Conservation (phyloP, 1,140 invertebrate genomes). For the Portunus trituberculatus region DNA sequence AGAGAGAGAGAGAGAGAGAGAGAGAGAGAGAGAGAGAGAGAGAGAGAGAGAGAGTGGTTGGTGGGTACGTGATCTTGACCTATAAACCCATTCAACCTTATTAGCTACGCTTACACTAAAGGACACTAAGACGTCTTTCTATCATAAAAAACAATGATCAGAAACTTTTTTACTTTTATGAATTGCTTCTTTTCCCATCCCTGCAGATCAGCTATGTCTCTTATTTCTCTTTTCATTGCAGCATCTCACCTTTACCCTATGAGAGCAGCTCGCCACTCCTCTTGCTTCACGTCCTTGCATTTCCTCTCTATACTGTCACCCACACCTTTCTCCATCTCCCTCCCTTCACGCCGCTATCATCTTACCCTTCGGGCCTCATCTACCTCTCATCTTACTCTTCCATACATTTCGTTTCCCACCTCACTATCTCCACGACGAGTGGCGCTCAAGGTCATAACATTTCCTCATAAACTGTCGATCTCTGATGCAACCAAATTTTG, state of each 20-base stretch:
- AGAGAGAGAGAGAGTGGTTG: not conserved
- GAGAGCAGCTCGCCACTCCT: no score
- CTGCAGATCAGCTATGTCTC: no score
- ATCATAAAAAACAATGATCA: no score
- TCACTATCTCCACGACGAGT: no score
- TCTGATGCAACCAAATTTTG: slow-evolving; percentile 40
- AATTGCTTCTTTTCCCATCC: not conserved
- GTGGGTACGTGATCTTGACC: not conserved
- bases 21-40: slow-evolving; percentile 29
- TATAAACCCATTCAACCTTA: not conserved
- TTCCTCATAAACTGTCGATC: slow-evolving; percentile 42
- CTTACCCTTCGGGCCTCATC: no score
- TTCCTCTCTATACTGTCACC: not conserved
- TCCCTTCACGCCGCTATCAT: not conserved
- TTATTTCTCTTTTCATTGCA: no score
- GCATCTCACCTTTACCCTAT: no score
- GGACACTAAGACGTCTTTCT: no score
- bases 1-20: slow-evolving; percentile 41
- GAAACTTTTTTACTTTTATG: no score
- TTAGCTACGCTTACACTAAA: no score
- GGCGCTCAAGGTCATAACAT: not conserved
- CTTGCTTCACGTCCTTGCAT: not conserved
- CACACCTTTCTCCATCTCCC: not conserved
- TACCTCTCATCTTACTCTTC: no score
- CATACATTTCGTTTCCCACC: no score